Evolutionary conservation across 2,888 invertebrate genomes (phyloP).

Genomic region (Spisula solida): DNA sequence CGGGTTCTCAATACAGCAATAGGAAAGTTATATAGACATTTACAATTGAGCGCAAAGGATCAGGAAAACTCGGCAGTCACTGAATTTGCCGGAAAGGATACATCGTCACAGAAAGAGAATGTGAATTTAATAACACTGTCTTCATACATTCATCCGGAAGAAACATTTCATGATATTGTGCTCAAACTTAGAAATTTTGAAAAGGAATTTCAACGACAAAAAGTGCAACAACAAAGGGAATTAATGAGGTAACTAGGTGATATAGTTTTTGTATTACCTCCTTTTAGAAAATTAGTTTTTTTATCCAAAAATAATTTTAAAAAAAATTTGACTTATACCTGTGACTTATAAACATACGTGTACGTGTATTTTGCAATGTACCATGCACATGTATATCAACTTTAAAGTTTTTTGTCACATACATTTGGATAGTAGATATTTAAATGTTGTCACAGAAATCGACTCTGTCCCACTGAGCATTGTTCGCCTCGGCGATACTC

Average conservation of each 20-base stretch:
- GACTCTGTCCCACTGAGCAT: too few species aligned
- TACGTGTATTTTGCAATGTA: too few species aligned
- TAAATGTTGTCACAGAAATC: background rate
- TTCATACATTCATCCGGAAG: conserved; percentile 58
- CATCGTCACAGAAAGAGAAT: conserved; percentile 59
- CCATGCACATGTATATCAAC: too few species aligned
- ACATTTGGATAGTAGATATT: background rate
- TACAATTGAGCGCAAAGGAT: conserved; percentile 65
- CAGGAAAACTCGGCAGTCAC: conserved; percentile 38
- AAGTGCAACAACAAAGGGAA: conserved; percentile 68
- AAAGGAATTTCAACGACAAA: conserved; percentile 71
- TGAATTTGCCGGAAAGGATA: conserved; percentile 45
- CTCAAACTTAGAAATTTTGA: conserved; percentile 69
- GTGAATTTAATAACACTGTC: conserved; percentile 63
- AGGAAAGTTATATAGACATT: conserved; percentile 66
- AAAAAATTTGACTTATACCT: too few species aligned
- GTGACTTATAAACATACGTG: too few species aligned
- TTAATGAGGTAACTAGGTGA: conserved; percentile 56
- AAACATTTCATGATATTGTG: conserved; percentile 67
- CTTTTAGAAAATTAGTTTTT: too few species aligned
- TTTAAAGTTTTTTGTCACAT: too few species aligned
- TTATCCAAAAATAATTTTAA: too few species aligned
- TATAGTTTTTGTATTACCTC: too few species aligned
- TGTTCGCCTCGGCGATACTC: too few species aligned
- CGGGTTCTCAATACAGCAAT: conserved; percentile 64